Conservation (phyloP, 2,113 vertebrate genomes). For the Notarius quadriscutis region DNA sequence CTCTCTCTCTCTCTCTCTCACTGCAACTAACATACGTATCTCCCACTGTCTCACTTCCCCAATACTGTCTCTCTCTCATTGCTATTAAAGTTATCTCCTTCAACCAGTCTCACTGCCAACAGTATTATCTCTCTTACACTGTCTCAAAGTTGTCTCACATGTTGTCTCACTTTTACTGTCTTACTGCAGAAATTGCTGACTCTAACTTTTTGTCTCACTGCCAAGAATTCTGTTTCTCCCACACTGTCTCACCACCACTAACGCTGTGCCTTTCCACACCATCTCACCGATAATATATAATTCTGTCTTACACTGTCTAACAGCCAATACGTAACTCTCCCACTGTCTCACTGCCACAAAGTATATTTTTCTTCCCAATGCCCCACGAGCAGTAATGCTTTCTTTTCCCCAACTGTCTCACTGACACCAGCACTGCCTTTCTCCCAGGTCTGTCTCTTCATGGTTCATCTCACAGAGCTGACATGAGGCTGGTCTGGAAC, state of each 20-base stretch:
- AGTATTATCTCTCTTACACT: background rate
- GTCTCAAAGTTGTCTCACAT: background rate
- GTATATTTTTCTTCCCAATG: background rate
- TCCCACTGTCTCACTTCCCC: too few species aligned
- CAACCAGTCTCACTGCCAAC: background rate
- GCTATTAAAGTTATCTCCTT: background rate
- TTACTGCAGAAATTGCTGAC: background rate
- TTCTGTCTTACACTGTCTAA: background rate
- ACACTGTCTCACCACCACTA: background rate
- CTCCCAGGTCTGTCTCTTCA: background rate
- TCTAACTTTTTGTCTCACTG: background rate
- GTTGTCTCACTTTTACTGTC: background rate
- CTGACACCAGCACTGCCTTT: background rate
- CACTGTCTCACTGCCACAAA: background rate
- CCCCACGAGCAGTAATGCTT: background rate
- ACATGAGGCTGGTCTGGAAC: slow-evolving; percentile 22
- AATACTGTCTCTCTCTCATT: background rate
- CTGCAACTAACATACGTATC: background rate
- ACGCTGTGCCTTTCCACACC: background rate
- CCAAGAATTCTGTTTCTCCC: background rate
- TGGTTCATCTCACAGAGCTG: slow-evolving; percentile 8
- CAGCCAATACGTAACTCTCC: background rate
- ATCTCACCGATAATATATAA: background rate
- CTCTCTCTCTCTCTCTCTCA: background rate
- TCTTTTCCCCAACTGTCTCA: background rate